These are phyloP conservation scores for Mixornis gularis DNA, from an alignment of 2,113 vertebrate species.

Conservation along the genomic window DNA sequence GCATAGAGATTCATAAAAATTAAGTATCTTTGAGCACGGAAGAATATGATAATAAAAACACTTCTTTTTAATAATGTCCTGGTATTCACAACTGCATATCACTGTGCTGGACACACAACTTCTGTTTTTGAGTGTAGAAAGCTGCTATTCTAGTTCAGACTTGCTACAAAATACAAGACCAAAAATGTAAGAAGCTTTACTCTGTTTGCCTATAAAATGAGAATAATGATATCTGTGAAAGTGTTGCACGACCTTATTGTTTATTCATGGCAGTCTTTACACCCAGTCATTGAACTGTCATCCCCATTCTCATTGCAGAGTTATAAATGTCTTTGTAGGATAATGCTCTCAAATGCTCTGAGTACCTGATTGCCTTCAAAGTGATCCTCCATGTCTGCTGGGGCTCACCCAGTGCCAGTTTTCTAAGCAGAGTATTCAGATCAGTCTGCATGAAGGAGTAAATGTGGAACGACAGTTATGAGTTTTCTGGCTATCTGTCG, in stretches of 20 bases:
- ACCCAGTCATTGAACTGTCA: not conserved
- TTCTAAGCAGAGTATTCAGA: not conserved
- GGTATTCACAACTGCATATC: not conserved
- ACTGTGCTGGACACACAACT: not conserved
- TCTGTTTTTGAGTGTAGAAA: rapidly evolving
- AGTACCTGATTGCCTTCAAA: not conserved
- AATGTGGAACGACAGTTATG: not conserved
- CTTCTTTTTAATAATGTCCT: not conserved
- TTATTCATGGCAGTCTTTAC: not conserved
- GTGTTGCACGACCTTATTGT: not conserved
- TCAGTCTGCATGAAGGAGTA: not conserved
- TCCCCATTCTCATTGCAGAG: not conserved
- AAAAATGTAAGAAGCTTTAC: not conserved
- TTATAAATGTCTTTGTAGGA: not conserved
- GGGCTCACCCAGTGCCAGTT: not conserved
- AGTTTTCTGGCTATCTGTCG: not conserved
- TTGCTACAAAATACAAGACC: not conserved
- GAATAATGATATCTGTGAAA: not conserved
- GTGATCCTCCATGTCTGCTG: not conserved
- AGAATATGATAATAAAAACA: not conserved
- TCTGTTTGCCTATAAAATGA: not conserved
- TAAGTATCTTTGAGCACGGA: not conserved
- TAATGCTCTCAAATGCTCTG: not conserved
- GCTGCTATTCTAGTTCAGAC: not conserved
- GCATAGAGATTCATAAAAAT: not conserved